These are phyloP conservation scores for Apamea monoglypha DNA, from an alignment of 2,888 invertebrate species.

Conservation along the genomic window DNA sequence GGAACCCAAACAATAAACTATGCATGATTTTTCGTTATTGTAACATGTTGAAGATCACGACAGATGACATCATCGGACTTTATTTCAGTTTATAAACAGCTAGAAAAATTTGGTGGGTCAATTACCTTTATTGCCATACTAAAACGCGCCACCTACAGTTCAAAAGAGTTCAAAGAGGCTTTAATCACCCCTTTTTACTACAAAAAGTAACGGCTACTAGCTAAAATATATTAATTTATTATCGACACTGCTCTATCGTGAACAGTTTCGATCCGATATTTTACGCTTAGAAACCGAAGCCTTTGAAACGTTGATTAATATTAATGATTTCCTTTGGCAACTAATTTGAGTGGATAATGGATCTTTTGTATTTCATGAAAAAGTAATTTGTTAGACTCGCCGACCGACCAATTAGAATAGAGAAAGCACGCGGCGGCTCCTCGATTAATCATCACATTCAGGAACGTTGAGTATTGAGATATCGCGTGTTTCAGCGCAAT, in stretches of 20 bases:
- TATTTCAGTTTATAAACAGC: neutral
- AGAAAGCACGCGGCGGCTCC: slow-evolving; percentile 76
- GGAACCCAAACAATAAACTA: neutral
- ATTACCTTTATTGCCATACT: neutral
- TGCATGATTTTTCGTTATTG: neutral
- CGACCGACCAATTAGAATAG: slow-evolving; percentile 81
- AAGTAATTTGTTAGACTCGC: slow-evolving; percentile 84
- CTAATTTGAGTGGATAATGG: slow-evolving; percentile 89
- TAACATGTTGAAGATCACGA: neutral
- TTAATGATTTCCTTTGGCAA: slow-evolving; percentile 86
- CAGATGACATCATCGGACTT: neutral
- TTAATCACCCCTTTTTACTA: neutral
- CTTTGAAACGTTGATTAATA: slow-evolving; percentile 88
- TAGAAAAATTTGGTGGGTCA: neutral
- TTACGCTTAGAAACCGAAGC: slow-evolving; percentile 66
- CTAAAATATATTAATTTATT: slow-evolving; percentile 56
- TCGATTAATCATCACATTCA: slow-evolving; percentile 80
- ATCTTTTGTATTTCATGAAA: slow-evolving; percentile 87
- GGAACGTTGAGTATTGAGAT: slow-evolving; percentile 68
- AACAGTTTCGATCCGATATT: slow-evolving; percentile 58
- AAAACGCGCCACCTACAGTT: neutral
- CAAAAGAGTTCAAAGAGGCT: slow-evolving; percentile 3
- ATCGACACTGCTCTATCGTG: slow-evolving; percentile 48
- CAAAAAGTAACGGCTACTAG: slow-evolving; percentile 5
- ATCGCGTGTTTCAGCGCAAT: slow-evolving; percentile 68